Evolutionary conservation across 2,113 vertebrate genomes (phyloP).

Genomic region (Plecturocebus donacophilus): DNA sequence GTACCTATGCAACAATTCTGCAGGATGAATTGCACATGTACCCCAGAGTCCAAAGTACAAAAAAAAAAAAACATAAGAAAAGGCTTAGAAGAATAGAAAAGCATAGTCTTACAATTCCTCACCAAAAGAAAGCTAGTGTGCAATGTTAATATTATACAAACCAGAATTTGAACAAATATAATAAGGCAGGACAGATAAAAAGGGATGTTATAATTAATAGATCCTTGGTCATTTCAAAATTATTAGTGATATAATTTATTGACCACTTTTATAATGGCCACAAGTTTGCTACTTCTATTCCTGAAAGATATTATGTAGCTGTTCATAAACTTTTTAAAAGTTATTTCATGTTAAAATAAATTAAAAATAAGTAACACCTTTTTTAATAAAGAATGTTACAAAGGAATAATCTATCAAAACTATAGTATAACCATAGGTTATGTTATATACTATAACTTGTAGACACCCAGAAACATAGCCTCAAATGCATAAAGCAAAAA

Average conservation of each 20-base stretch:
- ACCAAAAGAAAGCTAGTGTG: background rate
- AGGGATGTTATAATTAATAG: background rate
- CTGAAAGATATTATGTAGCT: background rate
- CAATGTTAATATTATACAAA: background rate
- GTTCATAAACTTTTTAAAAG: background rate
- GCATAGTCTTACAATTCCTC: background rate
- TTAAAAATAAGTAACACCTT: background rate
- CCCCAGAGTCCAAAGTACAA: no score
- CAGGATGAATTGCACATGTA: no score
- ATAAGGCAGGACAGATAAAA: background rate
- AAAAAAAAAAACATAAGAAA: background rate
- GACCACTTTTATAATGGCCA: background rate
- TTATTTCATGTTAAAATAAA: constrained; percentile 8
- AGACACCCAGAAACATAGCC: background rate
- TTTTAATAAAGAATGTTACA: background rate
- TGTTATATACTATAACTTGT: background rate
- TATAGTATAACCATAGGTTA: background rate
- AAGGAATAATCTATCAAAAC: background rate
- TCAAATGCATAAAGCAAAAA: background rate
- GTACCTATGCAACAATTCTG: no score
- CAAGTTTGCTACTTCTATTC: background rate
- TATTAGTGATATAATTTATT: background rate
- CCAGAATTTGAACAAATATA: background rate
- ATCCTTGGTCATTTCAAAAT: constrained; percentile 35
- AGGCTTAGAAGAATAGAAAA: background rate